A percentile compares a stretch with the other conserved stretches of the same genome.
Evolutionary conservation across 1,140 invertebrate genomes (phyloP).

Genomic region (Caenorhabditis elegans): DNA sequence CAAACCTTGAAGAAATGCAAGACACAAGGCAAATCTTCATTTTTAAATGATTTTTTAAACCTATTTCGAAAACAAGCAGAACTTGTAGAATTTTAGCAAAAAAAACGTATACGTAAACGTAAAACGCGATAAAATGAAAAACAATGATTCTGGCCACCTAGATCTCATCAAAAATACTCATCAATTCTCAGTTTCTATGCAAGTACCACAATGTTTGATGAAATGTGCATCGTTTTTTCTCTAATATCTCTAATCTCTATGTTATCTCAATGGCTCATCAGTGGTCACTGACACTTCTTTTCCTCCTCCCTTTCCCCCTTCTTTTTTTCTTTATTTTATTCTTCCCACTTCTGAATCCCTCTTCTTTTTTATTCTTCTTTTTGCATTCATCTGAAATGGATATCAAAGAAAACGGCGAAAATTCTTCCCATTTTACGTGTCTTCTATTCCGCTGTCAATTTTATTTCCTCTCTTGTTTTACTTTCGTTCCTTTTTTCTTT

Average conservation of each 20-base stretch:
- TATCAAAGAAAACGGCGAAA: conserved; percentile 13
- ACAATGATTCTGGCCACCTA: neutral
- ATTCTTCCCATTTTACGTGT: neutral
- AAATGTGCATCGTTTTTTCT: neutral
- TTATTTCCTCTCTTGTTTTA: too few relatives aligned
- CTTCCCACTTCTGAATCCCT: neutral
- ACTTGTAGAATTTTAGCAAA: too few relatives aligned
- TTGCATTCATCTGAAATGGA: conserved; percentile 20
- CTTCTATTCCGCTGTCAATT: neutral
- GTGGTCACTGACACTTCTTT: conserved; percentile 15
- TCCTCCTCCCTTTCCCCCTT: neutral
- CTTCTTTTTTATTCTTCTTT: neutral
- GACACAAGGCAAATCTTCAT: too few relatives aligned
- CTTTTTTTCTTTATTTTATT: neutral
- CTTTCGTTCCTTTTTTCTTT: neutral
- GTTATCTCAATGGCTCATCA: neutral
- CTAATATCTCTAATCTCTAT: conserved; percentile 1
- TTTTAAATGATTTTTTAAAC: too few relatives aligned
- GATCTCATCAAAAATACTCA: neutral
- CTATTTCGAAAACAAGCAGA: too few relatives aligned
- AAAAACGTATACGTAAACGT: too few relatives aligned
- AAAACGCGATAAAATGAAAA: too few relatives aligned
- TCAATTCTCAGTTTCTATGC: conserved; percentile 14
- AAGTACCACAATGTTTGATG: conserved; percentile 8
- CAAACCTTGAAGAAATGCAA: too few relatives aligned